phyloP scores from a whole-genome alignment of 2,888 invertebrate species.

The Eurois occulta region DNA sequence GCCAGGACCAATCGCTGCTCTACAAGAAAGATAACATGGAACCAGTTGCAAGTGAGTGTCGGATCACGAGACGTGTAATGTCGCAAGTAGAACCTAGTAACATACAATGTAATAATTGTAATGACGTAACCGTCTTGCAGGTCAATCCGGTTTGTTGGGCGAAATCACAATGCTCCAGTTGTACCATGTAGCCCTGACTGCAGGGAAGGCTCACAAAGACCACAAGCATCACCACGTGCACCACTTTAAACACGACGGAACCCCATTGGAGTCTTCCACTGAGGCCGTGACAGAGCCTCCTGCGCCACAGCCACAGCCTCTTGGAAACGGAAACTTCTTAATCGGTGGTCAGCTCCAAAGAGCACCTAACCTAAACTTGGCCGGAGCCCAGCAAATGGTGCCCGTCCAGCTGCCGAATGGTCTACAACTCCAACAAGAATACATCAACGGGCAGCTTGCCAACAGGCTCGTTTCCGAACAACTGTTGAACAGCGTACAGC shows the following conservation, averaged over 20 bases:
- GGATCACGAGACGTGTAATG: constrained; percentile 10
- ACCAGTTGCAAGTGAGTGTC: constrained; percentile 78
- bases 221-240: constrained; percentile 97
- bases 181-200: constrained; percentile 95
- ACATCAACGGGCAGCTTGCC: constrained; percentile 92
- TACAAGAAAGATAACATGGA: constrained; percentile 79
- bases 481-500: constrained; percentile 83
- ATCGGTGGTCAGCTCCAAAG: constrained; percentile 92
- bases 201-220: constrained; percentile 96
- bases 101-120: constrained; percentile 31
- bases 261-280: constrained; percentile 90
- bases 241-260: constrained; percentile 94
- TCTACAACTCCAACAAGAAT: constrained; percentile 89
- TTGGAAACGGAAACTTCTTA: constrained; percentile 90
- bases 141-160: constrained; percentile 92
- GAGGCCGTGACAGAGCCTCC: constrained; percentile 90
- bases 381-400: constrained; percentile 85
- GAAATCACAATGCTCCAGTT: constrained; percentile 95
- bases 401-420: constrained; percentile 87
- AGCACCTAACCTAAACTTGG: constrained; percentile 89
- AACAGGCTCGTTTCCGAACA: constrained; percentile 91
- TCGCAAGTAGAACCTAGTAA: constrained; percentile 10
- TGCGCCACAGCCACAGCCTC: constrained; percentile 82
- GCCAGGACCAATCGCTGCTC: constrained; percentile 92
- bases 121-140: constrained; percentile 78